Percentiles rank a stretch among this genome's conserved stretches.
phyloP scores from a whole-genome alignment of 35 echinoderm and acorn worm species.

The Nesometra sesokonis region DNA sequence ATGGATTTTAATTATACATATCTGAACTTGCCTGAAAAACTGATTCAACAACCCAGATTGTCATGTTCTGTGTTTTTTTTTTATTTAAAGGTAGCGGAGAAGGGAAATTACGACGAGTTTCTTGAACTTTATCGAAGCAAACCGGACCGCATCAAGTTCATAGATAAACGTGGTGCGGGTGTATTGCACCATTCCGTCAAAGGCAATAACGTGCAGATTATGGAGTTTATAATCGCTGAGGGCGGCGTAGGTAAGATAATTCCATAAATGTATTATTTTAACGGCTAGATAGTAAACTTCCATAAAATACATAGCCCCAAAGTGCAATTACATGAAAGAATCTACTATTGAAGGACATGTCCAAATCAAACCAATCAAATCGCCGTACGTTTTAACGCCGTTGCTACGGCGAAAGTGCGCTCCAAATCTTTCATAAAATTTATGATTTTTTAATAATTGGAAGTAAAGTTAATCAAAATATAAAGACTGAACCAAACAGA shows the following conservation, averaged over 20 bases:
- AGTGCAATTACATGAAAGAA: too few species aligned
- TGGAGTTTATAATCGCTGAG: slow-evolving; percentile 47
- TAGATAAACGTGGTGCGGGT: slow-evolving; percentile 38
- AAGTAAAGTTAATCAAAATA: too few species aligned
- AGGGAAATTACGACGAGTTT: slow-evolving; percentile 36
- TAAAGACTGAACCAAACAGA: too few species aligned
- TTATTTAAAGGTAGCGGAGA: slow-evolving; percentile 1
- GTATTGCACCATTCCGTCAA: slow-evolving; percentile 45
- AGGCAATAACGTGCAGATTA: slow-evolving; percentile 32
- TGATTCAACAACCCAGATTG: background rate
- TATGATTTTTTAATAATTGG: too few species aligned
- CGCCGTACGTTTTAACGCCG: too few species aligned
- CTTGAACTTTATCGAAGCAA: background rate
- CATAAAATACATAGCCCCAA: too few species aligned
- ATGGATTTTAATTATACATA: background rate
- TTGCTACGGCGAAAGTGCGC: too few species aligned
- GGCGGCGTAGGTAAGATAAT: slow-evolving; percentile 32
- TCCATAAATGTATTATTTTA: too few species aligned
- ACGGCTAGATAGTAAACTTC: too few species aligned
- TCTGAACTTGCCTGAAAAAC: background rate
- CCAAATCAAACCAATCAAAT: too few species aligned
- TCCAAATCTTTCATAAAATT: too few species aligned
- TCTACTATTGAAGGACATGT: too few species aligned
- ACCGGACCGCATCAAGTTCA: slow-evolving; percentile 30
- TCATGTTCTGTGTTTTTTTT: background rate